A percentile compares a stretch with the other conserved stretches of the same genome.
Evolutionary conservation across 2,888 invertebrate species (phyloP).

Genomic region (Psylliodes chrysocephalus): DNA sequence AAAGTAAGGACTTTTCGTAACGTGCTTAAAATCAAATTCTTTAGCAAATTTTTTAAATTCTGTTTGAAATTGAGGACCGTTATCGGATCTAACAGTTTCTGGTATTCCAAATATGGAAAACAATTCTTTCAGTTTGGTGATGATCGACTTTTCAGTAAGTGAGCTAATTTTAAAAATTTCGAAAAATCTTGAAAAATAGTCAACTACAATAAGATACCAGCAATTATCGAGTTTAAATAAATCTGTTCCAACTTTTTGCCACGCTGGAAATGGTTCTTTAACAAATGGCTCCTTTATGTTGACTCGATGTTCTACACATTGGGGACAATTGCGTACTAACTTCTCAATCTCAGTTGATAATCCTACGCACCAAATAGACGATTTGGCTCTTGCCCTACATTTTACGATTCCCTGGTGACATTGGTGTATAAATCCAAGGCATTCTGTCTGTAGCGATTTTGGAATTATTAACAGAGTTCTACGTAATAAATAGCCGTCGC

Average conservation of each 20-base stretch:
- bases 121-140: neutral
- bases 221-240: neutral
- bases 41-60: too few species aligned
- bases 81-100: conserved; percentile 43
- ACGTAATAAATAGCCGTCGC: conserved; percentile 24
- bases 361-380: conserved; percentile 33
- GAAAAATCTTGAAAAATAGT: neutral
- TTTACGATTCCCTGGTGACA: conserved; percentile 35
- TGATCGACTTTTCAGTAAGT: neutral
- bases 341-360: conserved; percentile 28
- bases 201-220: neutral
- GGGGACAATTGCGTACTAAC: neutral
- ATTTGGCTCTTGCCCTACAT: conserved; percentile 24
- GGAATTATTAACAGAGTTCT: conserved; percentile 29
- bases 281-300: neutral
- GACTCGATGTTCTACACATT: too few species aligned
- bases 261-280: neutral
- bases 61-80: too few species aligned
- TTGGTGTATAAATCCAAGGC: conserved; percentile 27
- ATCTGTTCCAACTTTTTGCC: neutral
- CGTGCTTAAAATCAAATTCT: too few species aligned
- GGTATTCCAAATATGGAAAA: neutral
- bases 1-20: too few species aligned
- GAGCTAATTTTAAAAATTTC: too few species aligned
- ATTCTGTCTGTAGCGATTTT: conserved; percentile 16